Conservation (phyloP, 1,140 invertebrate species). For the Dendroctonus valens region DNA sequence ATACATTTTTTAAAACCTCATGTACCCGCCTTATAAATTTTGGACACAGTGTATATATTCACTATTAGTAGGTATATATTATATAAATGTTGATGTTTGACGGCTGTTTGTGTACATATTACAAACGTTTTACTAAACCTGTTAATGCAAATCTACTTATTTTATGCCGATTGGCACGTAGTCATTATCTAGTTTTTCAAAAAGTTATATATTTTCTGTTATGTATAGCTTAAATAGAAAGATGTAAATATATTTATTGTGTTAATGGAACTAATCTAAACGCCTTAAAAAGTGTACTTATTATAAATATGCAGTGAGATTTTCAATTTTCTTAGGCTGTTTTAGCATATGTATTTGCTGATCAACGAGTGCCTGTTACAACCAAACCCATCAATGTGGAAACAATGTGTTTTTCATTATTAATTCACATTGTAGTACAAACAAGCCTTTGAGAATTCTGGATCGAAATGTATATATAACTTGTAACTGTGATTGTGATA, state of each 20-base stretch:
- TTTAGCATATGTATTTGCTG: too few relatives aligned
- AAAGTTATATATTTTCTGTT: neutral
- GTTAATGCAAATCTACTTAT: neutral
- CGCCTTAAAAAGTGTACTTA: conserved; percentile 22
- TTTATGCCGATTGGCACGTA: neutral
- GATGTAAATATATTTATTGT: conserved; percentile 9
- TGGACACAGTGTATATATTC: neutral
- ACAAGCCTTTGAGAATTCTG: neutral
- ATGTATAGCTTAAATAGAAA: neutral
- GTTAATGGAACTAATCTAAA: conserved; percentile 5
- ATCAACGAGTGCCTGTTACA: too few relatives aligned
- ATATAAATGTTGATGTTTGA: too few relatives aligned
- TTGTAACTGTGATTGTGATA: conserved; percentile 22
- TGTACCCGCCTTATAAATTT: too few relatives aligned
- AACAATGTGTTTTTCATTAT: neutral
- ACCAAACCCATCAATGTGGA: neutral
- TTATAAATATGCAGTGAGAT: neutral
- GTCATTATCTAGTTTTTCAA: too few relatives aligned
- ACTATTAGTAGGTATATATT: too few relatives aligned
- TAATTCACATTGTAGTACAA: neutral
- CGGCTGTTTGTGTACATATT: too few relatives aligned
- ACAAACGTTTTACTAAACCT: too few relatives aligned
- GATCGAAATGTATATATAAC: conserved; percentile 6
- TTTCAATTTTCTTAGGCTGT: neutral
- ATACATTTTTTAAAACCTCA: too few relatives aligned